phyloP scores from a whole-genome alignment of 2,113 vertebrate species.

The Cyanoderma ruficeps region DNA sequence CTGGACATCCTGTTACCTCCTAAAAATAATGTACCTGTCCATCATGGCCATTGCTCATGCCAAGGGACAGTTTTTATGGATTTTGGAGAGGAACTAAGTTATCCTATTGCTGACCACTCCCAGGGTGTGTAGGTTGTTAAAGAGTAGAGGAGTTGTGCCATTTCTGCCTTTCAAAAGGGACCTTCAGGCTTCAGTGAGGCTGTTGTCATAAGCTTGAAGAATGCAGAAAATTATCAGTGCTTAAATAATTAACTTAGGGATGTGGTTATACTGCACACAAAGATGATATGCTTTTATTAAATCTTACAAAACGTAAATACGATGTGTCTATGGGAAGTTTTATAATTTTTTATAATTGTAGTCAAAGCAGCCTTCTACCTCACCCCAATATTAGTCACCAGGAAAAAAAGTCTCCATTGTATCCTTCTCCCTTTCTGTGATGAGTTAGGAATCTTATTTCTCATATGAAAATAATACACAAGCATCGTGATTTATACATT shows the following conservation, averaged over 20 bases:
- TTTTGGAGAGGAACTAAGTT: background rate
- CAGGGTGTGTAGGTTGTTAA: background rate
- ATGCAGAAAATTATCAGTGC: background rate
- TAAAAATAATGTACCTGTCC: background rate
- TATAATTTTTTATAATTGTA: background rate
- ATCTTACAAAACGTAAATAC: background rate
- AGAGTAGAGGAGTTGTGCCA: background rate
- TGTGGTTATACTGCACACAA: background rate
- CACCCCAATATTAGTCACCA: background rate
- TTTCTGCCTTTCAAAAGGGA: background rate
- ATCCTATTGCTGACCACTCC: rapidly evolving
- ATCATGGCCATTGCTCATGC: background rate
- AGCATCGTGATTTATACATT: background rate
- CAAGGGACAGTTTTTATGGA: background rate
- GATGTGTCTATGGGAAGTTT: background rate
- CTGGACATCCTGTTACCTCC: background rate
- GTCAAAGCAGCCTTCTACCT: background rate
- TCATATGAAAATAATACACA: background rate
- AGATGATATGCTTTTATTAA: background rate
- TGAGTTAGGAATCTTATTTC: background rate
- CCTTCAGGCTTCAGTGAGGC: background rate
- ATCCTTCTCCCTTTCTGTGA: background rate
- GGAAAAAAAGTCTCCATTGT: background rate
- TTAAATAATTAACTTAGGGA: background rate
- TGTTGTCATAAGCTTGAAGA: background rate